Evolutionary conservation across 2,797 vertebrate species (phyloP), one percentile per base, ranked within the genome.

Genomic region (Fratercula arctica): DNA sequence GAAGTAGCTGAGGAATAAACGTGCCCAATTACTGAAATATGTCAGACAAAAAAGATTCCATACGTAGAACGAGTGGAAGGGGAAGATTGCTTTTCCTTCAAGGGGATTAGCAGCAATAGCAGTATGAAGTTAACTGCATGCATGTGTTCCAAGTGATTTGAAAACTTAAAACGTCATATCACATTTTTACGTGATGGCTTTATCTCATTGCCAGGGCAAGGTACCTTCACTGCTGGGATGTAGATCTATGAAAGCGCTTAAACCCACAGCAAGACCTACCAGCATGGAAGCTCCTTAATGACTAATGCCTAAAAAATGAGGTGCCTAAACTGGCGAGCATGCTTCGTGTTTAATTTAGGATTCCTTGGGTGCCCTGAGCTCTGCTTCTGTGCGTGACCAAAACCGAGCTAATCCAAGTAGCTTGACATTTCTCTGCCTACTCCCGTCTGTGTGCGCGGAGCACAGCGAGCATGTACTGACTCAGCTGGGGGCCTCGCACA

Each of bases 341-440:
- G 76, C 46, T 85, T 89, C 3, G 0, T 61, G 72, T 85, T 89
- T 93, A 81, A 86, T 96, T 93, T 92, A 57, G 89, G 81, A 72
- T 88, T 83, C 43, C 63, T 95, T 0, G 0, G 41, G 46, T 87
- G 87, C 91, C 89, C 87, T 23, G 61, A 89, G 79, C 79, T 92
- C 43, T 0, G 3, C 59, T 94, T 92, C 68, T 89, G 69, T 95
- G 89, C 69, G 66, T 96, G 96, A 94, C 94, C 94, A 75, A 83
- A 80, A 19, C 45, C 1, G 16, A 93, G 82, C 92, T 97, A 95
- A 96, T 96, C 92, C 89, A 57, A 89, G 85, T 39, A 94, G 54
- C 50, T 72, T 97, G 96, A 94, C 94, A 96, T 97, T 96, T 97
- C 94, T 41, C 82, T 96, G 95, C 96, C 96, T 68, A 96, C 96